These are phyloP conservation scores for Cataglyphis albicans DNA, from an alignment of 2,888 invertebrate genomes.

Conservation along the genomic window DNA sequence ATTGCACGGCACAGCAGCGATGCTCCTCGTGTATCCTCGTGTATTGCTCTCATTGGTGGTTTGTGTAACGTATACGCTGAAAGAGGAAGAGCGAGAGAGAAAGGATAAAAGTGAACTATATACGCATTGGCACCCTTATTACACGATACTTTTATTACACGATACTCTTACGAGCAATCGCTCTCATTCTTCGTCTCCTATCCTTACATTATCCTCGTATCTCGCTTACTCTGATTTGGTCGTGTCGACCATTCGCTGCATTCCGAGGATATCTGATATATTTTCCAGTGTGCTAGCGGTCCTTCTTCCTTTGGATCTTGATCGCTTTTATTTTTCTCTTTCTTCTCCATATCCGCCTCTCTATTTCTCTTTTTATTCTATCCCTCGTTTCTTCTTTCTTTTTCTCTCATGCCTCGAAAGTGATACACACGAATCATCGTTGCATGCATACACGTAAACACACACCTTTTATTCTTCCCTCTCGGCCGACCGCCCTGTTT, in stretches of 20 bases:
- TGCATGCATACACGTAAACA: conserved; percentile 23
- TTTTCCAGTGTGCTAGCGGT: conserved; percentile 36
- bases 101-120: background rate
- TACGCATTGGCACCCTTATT: background rate
- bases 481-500: conserved; percentile 20
- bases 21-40: conserved; percentile 61
- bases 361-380: conserved; percentile 9
- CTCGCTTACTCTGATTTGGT: background rate
- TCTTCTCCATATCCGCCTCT: background rate
- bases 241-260: conserved; percentile 53
- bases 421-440: conserved; percentile 45
- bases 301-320: conserved; percentile 5
- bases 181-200: background rate
- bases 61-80: conserved; percentile 59
- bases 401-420: conserved; percentile 10
- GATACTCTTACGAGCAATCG: background rate
- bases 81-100: conserved; percentile 25
- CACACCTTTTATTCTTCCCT: conserved; percentile 30
- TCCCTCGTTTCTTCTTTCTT: background rate
- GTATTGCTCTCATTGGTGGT: conserved; percentile 63
- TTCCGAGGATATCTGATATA: conserved; percentile 69
- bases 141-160: conserved; percentile 5
- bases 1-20: background rate
- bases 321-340: background rate
- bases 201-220: background rate